phyloP scores from a whole-genome alignment of 2,888 invertebrate genomes.

The Drepanosiphum platanoidis region DNA sequence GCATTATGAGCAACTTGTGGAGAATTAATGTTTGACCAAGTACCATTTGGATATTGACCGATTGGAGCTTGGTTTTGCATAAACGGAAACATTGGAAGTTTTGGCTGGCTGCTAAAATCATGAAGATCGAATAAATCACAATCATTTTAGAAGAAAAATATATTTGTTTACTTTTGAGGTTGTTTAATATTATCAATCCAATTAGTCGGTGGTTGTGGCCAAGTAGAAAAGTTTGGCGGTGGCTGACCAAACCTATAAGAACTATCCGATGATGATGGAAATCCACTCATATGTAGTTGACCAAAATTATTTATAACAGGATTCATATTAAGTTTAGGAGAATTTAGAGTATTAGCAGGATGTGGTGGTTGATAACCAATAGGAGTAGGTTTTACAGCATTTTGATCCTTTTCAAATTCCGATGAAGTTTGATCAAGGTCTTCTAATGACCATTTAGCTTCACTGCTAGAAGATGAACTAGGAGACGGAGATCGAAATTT shows the following conservation, averaged over 20 bases:
- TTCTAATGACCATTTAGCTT: conserved; percentile 62
- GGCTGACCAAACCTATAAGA: conserved; percentile 51
- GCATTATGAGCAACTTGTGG: conserved; percentile 38
- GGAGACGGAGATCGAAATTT: conserved; percentile 71
- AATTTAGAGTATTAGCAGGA: conserved; percentile 11
- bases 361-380: conserved; percentile 55
- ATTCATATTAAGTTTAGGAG: conserved; percentile 38
- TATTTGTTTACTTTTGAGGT: conserved; percentile 44
- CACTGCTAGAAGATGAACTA: conserved; percentile 63
- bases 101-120: conserved; percentile 45
- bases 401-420: conserved; percentile 58
- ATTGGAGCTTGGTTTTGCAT: conserved; percentile 52
- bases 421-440: conserved; percentile 57
- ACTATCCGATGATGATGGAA: conserved; percentile 42
- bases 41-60: conserved; percentile 42
- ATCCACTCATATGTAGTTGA: conserved; percentile 46
- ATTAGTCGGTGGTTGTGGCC: conserved; percentile 50
- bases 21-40: conserved; percentile 57
- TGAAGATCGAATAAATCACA: not conserved
- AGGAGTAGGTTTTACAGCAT: conserved; percentile 56
- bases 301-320: conserved; percentile 37
- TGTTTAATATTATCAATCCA: conserved; percentile 59
- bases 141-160: not conserved
- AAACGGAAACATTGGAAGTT: conserved; percentile 58
- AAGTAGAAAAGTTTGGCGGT: conserved; percentile 32